Conservation (phyloP, 2,888 invertebrate species). For the Stramonita haemastoma region DNA sequence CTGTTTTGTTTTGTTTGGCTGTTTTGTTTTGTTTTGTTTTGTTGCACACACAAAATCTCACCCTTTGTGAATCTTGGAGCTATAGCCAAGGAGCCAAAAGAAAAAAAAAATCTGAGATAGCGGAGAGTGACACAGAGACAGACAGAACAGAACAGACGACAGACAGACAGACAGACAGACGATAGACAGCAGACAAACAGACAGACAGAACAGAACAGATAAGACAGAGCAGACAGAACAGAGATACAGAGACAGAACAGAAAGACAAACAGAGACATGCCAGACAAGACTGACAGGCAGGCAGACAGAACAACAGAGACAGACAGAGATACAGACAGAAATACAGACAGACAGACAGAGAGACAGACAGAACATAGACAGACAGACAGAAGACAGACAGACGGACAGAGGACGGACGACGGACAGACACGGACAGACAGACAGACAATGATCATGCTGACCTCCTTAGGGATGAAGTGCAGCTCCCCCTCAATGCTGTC, state of each 20-base stretch:
- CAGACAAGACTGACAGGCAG: constrained; percentile 66
- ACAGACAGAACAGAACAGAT: background rate
- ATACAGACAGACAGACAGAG: background rate
- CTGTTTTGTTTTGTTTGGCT: too few species aligned
- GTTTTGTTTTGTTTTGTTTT: too few species aligned
- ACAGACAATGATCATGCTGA: constrained; percentile 42
- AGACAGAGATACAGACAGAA: background rate
- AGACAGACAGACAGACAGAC: background rate
- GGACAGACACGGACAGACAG: background rate
- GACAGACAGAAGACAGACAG: background rate
- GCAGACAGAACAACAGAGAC: background rate
- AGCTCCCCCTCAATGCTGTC: constrained; percentile 72
- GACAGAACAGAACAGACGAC: background rate
- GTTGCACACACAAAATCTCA: too few species aligned
- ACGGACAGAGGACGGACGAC: background rate
- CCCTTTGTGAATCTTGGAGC: too few species aligned
- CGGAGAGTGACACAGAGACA: constrained; percentile 58
- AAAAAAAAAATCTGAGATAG: background rate
- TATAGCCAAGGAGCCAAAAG: constrained; percentile 49
- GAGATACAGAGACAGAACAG: background rate
- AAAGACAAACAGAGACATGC: background rate
- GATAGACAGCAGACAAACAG: background rate
- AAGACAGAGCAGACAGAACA: constrained; percentile 42
- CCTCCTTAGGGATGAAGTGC: constrained; percentile 76
- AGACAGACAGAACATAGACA: background rate